Conservation (phyloP, 2,113 vertebrate genomes). For the Tragelaphus strepsiceros region DNA sequence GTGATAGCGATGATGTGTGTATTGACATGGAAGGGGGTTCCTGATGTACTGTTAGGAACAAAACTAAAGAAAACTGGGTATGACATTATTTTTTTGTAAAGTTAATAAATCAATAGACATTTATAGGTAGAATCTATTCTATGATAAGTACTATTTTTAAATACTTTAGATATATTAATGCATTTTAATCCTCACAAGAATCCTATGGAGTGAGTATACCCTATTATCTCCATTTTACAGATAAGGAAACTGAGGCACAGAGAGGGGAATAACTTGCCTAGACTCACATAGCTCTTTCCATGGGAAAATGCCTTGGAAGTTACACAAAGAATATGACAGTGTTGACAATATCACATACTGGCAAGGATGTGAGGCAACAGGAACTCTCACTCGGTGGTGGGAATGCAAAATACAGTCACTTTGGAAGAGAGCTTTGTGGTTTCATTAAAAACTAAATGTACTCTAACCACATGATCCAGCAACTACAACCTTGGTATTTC, state of each 20-base stretch:
- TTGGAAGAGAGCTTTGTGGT: neutral
- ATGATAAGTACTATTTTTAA: neutral
- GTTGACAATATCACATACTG: neutral
- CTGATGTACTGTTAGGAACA: no score
- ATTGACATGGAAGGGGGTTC: neutral
- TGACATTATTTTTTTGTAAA: neutral
- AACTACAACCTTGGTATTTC: neutral
- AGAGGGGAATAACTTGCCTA: neutral
- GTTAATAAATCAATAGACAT: neutral
- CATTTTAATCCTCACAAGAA: neutral
- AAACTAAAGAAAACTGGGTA: neutral
- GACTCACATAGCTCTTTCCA: neutral
- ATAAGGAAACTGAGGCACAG: neutral
- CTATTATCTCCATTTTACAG: neutral
- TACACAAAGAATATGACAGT: fast-evolving
- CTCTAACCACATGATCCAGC: neutral
- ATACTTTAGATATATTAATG: neutral
- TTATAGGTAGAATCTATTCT: neutral
- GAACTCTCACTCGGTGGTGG: neutral
- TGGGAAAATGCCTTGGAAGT: neutral
- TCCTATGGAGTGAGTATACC: neutral
- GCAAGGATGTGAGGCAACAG: neutral
- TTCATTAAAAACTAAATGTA: neutral
- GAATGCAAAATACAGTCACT: neutral
- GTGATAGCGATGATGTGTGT: neutral